These are phyloP conservation scores for Numida meleagris DNA, from an alignment of 2,113 vertebrate species.

Conservation along the genomic window DNA sequence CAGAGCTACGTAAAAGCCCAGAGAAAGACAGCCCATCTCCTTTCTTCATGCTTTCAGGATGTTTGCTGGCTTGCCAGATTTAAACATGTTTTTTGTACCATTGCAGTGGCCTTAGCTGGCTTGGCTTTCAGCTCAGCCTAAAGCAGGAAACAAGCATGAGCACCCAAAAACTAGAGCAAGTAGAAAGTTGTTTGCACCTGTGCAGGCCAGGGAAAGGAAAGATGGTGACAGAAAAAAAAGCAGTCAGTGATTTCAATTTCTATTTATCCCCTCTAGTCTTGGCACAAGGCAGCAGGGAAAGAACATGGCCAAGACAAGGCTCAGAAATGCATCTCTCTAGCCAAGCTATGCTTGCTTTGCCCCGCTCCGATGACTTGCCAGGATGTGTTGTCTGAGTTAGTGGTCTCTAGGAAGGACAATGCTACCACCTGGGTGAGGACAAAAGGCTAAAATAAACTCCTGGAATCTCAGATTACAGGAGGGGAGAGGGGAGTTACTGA, in stretches of 20 bases:
- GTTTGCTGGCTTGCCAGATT: not conserved
- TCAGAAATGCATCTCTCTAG: not conserved
- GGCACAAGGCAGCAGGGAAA: not conserved
- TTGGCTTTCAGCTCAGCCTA: not conserved
- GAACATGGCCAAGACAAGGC: not conserved
- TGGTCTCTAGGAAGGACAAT: not conserved
- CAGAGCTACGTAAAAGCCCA: not conserved
- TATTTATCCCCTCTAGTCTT: not conserved
- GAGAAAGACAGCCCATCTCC: not conserved
- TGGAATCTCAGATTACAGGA: not conserved
- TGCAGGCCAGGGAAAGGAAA: not conserved
- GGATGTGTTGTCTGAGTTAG: not conserved
- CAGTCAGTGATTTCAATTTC: not conserved
- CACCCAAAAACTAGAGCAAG: not conserved
- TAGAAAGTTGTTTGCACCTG: not conserved
- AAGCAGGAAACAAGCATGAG: not conserved
- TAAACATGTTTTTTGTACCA: not conserved
- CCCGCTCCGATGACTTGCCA: not conserved
- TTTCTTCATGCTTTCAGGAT: not conserved
- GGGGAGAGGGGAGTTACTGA: not conserved
- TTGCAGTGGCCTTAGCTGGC: not conserved
- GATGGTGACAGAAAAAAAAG: not conserved
- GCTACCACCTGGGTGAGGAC: not conserved
- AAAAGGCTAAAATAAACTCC: not conserved
- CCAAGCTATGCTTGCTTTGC: rapidly evolving